phyloP scores from a whole-genome alignment of 1,140 invertebrate genomes.

The Bombus confusus region DNA sequence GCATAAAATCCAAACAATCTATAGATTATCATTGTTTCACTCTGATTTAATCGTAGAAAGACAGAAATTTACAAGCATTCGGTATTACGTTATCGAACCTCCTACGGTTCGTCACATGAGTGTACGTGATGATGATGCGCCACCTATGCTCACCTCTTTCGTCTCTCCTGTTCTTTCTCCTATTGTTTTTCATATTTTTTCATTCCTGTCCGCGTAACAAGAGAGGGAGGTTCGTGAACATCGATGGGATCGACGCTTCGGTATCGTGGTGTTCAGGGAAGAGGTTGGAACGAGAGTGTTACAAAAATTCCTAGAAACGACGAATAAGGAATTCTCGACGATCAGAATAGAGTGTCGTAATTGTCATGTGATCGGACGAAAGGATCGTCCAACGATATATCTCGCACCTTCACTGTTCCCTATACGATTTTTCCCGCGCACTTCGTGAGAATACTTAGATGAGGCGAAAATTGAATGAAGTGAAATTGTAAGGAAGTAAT shows the following conservation, averaged over 20 bases:
- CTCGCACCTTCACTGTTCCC: constrained; percentile 17
- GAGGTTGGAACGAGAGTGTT: constrained; percentile 16
- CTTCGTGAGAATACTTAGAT: background rate
- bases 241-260: background rate
- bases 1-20: too few relatives aligned
- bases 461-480: background rate
- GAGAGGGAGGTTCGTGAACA: too few relatives aligned
- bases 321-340: constrained; percentile 16
- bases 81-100: background rate
- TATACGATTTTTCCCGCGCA: background rate
- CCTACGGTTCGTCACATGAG: background rate
- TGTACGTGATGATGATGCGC: background rate
- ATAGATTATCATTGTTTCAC: too few relatives aligned
- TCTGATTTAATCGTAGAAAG: background rate
- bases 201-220: background rate
- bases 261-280: constrained; percentile 11
- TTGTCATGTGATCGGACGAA: constrained; percentile 49
- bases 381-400: constrained; percentile 23
- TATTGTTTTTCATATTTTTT: constrained; percentile 34
- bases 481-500: background rate
- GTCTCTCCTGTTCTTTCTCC: background rate
- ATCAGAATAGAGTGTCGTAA: constrained; percentile 50
- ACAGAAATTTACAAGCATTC: background rate
- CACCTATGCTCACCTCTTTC: background rate
- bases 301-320: constrained; percentile 54